phyloP scores from a whole-genome alignment of 2,888 invertebrate species.

The Antitype chi region DNA sequence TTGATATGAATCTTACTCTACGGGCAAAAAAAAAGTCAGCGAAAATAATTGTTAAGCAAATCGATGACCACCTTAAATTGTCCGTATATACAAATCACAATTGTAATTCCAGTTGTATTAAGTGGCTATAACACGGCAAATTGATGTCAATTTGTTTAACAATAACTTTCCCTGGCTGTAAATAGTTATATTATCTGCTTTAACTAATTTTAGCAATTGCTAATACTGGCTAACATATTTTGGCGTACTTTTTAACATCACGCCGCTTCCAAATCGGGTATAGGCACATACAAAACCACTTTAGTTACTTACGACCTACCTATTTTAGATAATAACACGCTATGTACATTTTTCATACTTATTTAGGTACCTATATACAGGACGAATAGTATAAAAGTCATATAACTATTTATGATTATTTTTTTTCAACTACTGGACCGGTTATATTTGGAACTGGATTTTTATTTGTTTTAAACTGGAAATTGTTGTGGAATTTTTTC shows the following conservation, averaged over 20 bases:
- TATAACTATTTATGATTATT: conserved; percentile 31
- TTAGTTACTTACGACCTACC: conserved; percentile 42
- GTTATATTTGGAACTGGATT: conserved; percentile 5
- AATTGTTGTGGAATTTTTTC: neutral
- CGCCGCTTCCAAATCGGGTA: conserved; percentile 51
- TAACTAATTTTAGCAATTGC: conserved; percentile 21
- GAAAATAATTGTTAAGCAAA: neutral
- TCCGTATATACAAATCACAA: neutral
- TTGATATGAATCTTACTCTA: conserved; percentile 51
- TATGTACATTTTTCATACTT: conserved; percentile 42
- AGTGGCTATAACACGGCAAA: neutral
- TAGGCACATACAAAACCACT: conserved; percentile 62
- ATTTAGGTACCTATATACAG: conserved; percentile 56
- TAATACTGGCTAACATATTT: conserved; percentile 48
- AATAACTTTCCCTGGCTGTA: neutral
- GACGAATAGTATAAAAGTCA: conserved; percentile 52
- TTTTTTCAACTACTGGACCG: conserved; percentile 29
- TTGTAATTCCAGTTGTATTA: neutral
- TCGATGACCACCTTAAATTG: neutral
- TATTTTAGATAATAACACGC: conserved; percentile 35
- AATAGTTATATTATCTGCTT: conserved; percentile 8
- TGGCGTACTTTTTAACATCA: conserved; percentile 43
- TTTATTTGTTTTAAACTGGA: neutral
- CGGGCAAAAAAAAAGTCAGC: conserved; percentile 5
- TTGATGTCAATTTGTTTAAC: neutral